A percentile compares a stretch with the other conserved stretches of the same genome.
These are phyloP conservation scores for Orchestia grillus DNA, from an alignment of 1,140 invertebrate genomes.

Conservation along the genomic window DNA sequence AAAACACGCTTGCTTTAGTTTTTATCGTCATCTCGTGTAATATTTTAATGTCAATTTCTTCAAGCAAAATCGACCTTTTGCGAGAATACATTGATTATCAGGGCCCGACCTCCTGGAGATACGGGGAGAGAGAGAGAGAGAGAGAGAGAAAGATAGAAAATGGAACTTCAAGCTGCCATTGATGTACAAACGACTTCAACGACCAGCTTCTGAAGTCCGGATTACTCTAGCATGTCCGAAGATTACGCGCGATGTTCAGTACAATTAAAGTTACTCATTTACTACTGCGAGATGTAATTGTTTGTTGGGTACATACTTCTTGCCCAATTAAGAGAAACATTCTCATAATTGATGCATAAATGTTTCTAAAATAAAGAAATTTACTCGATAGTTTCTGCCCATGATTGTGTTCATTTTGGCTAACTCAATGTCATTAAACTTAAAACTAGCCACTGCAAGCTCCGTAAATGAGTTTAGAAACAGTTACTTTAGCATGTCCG, in stretches of 20 bases:
- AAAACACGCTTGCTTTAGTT: not conserved
- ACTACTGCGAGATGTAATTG: not conserved
- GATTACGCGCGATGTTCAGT: not conserved
- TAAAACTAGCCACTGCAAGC: not conserved
- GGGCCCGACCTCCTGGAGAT: too few species aligned
- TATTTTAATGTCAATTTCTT: not conserved
- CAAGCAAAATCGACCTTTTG: not conserved
- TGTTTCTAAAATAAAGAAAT: not conserved
- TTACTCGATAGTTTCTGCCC: not conserved
- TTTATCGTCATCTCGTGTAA: not conserved
- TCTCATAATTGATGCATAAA: not conserved
- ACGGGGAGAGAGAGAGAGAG: too few species aligned
- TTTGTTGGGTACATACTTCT: not conserved
- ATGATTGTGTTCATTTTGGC: not conserved
- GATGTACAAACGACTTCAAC: not conserved
- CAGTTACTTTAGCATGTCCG: not conserved
- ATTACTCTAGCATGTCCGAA: not conserved
- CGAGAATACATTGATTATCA: not conserved
- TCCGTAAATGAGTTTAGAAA: not conserved
- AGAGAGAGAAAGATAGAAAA: not conserved
- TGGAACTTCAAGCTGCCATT: not conserved
- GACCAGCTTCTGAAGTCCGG: not conserved
- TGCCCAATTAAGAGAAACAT: not conserved
- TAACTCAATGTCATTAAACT: not conserved
- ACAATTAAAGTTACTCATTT: not conserved